phyloP scores from a whole-genome alignment of 2,113 vertebrate species.

The Taxidea taxus region DNA sequence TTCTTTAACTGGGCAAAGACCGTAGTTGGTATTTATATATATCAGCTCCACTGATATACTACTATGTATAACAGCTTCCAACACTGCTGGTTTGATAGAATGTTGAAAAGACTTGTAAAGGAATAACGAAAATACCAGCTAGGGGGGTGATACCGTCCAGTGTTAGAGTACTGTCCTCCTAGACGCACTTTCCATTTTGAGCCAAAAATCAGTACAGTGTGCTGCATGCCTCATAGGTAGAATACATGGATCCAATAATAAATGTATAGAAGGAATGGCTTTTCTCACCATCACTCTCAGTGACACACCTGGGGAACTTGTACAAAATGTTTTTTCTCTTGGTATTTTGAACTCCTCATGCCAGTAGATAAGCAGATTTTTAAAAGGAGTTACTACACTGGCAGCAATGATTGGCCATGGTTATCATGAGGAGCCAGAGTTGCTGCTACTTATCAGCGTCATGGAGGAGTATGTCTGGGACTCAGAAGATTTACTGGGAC shows the following conservation, averaged over 20 bases:
- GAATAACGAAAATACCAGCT: background rate
- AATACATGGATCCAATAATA: background rate
- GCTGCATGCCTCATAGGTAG: background rate
- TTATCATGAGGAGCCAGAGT: background rate
- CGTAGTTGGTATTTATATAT: background rate
- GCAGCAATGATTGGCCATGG: background rate
- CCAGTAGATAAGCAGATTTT: background rate
- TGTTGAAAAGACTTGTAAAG: background rate
- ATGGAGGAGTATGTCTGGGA: background rate
- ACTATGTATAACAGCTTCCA: background rate
- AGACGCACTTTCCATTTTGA: background rate
- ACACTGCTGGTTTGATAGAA: background rate
- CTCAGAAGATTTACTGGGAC: background rate
- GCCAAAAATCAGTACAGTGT: background rate
- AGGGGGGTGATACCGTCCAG: background rate
- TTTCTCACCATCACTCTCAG: background rate
- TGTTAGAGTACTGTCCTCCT: background rate
- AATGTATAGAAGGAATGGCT: background rate
- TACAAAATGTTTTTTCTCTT: background rate
- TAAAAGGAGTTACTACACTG: background rate
- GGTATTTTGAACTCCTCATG: background rate
- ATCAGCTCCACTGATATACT: background rate
- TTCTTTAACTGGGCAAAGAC: background rate
- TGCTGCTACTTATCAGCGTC: background rate
- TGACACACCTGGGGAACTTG: background rate